These are phyloP conservation scores for Bubo scandiacus DNA, from an alignment of 2,113 vertebrate species.

Conservation along the genomic window DNA sequence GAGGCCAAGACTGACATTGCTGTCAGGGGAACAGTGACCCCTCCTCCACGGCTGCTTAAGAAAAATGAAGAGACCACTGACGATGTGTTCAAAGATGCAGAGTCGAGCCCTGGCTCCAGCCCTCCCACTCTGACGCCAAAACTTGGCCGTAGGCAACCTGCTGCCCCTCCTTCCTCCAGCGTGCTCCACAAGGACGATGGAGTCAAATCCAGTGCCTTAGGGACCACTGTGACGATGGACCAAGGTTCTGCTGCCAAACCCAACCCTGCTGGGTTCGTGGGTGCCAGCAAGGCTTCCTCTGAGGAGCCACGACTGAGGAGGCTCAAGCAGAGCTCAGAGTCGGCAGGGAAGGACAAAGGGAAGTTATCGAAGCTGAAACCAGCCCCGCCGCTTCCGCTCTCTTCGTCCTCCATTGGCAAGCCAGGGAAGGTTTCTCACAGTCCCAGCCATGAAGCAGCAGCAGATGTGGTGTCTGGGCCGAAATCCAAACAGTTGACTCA, in stretches of 20 bases:
- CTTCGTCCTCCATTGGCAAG: conserved; percentile 71
- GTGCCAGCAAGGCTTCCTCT: conserved; percentile 68
- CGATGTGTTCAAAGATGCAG: conserved; percentile 82
- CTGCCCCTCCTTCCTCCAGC: neutral
- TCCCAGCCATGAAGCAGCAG: conserved; percentile 78
- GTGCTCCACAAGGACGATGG: conserved; percentile 76
- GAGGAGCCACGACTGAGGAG: conserved; percentile 87
- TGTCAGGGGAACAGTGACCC: conserved; percentile 81
- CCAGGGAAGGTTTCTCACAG: conserved; percentile 79
- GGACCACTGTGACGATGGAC: conserved; percentile 37
- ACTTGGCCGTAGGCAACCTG: conserved; percentile 78
- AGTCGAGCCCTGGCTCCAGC: conserved; percentile 88
- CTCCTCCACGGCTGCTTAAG: conserved; percentile 85
- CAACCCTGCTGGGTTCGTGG: conserved; percentile 68
- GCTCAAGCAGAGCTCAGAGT: conserved; percentile 80
- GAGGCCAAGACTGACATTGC: conserved; percentile 80
- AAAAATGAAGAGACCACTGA: conserved; percentile 79
- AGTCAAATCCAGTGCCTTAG: conserved; percentile 76
- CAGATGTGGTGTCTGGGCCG: conserved; percentile 60
- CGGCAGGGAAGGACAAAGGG: conserved; percentile 80
- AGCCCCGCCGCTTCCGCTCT: conserved; percentile 84
- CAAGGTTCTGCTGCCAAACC: conserved; percentile 62
- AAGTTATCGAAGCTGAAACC: conserved; percentile 90
- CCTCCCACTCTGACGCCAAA: conserved; percentile 87
- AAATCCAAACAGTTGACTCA: conserved; percentile 77